These are phyloP conservation scores for Tachycineta bicolor DNA, from an alignment of 2,113 vertebrate species.

Conservation along the genomic window DNA sequence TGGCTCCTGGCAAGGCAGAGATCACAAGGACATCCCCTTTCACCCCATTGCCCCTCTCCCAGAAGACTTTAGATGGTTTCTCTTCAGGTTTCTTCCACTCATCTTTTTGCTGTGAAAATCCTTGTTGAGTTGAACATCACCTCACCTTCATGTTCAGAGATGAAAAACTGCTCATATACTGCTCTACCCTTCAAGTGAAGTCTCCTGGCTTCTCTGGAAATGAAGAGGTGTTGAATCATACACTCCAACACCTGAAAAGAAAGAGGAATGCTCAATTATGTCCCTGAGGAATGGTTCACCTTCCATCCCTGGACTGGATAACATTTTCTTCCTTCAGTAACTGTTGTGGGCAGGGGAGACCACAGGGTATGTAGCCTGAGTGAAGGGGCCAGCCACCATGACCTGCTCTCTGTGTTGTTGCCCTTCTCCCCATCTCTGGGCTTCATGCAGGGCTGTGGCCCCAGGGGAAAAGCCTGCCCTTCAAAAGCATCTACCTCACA, in stretches of 20 bases:
- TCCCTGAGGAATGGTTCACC: neutral
- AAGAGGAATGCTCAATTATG: neutral
- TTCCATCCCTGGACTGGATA: neutral
- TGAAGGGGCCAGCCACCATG: neutral
- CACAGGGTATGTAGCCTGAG: accelerated
- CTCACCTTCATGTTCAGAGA: neutral
- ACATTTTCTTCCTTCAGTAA: neutral
- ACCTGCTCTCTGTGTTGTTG: neutral
- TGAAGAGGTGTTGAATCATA: neutral
- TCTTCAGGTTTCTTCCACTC: neutral
- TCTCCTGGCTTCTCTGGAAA: neutral
- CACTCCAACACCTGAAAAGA: neutral
- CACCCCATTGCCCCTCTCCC: neutral
- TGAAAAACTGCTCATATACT: neutral
- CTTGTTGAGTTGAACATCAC: neutral
- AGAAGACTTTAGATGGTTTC: neutral
- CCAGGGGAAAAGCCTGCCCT: neutral
- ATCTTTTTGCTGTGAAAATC: neutral
- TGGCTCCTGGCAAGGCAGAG: neutral
- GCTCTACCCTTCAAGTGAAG: neutral
- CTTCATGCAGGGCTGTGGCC: accelerated
- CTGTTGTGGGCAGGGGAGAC: neutral
- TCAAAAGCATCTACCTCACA: neutral
- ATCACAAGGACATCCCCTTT: neutral
- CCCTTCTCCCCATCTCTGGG: neutral